Evolutionary conservation across 2,113 vertebrate genomes (phyloP), one percentile per base, ranked within the genome.

Genomic region (Corythoichthys intestinalis): DNA sequence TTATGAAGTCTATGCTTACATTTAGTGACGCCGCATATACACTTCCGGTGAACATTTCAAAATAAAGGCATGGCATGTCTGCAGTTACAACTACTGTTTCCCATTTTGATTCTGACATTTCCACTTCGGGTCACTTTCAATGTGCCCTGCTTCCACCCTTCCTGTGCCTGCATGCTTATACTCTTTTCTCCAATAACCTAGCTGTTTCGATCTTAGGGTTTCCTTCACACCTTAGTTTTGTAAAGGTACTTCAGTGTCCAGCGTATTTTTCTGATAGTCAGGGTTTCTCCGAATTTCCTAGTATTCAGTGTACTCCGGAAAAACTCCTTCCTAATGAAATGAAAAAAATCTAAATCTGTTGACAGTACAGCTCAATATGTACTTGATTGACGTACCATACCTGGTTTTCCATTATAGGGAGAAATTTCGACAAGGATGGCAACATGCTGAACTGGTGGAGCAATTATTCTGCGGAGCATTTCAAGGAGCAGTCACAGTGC

Each of bases 371-470:
- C 65, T 76, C 3, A 80, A 82, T 66, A 34, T 48, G 41, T 47
- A 44, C 14, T 65, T 13, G 6, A 58, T 58, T 72, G 6, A 46
- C 20, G 35, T 20, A 39, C 14, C 69, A 9, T 8, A 20, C 66
- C 47, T 0, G 72, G 67, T 86, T 17, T 48, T 66, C 35, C 11
- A 12, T n/a, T 59, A n/a, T 87, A 99, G 97, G 97, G 3, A 91
- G 96, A 41, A 98, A 98, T 86, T 99, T 96, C 37, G 96, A 99
- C 87, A 94, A 95, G 78, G 91, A 97, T 0, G 96, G 97, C 17
- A 99, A 98, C 72, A 95, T 98, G 96, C 81, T 94, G 58, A 95
- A 98, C 79, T 98, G 97, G 97, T 99, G 97, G 96, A 98, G 95
- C 77, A 96, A 97, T 83, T 96, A 93, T 90, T 99, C 96, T 0